Conservation (phyloP, 1,140 invertebrate genomes). For the Eciton burchellii region DNA sequence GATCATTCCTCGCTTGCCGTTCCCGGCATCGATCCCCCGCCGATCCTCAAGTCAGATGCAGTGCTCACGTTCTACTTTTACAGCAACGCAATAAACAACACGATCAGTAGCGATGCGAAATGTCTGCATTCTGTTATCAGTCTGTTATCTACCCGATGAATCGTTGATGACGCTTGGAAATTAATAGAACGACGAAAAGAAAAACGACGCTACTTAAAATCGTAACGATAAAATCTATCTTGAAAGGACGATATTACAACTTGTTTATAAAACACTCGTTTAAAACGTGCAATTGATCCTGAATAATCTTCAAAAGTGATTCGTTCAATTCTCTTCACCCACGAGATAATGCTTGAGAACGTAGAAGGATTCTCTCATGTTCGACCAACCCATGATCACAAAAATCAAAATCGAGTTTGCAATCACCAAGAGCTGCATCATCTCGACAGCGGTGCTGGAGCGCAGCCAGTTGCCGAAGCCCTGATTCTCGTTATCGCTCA, state of each 20-base stretch:
- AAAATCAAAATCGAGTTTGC: constrained; percentile 87
- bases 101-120: neutral
- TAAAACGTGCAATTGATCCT: neutral
- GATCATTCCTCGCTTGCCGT: constrained; percentile 1
- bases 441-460: constrained; percentile 86
- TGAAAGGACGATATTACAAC: neutral
- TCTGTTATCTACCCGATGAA: neutral
- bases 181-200: constrained; percentile 6
- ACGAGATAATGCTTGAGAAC: constrained; percentile 82
- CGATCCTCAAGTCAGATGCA: neutral
- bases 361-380: constrained; percentile 82
- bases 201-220: neutral
- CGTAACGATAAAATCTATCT: neutral
- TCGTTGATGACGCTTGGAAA: neutral
- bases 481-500: constrained; percentile 83
- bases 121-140: neutral
- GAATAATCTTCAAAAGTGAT: neutral
- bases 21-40: neutral
- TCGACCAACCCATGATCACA: constrained; percentile 86
- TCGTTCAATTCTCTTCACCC: constrained; percentile 72
- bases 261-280: neutral
- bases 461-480: constrained; percentile 87
- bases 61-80: neutral
- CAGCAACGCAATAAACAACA: neutral
- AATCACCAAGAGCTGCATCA: constrained; percentile 87